phyloP scores from a whole-genome alignment of 2,113 vertebrate species.

The Lathamus discolor region DNA sequence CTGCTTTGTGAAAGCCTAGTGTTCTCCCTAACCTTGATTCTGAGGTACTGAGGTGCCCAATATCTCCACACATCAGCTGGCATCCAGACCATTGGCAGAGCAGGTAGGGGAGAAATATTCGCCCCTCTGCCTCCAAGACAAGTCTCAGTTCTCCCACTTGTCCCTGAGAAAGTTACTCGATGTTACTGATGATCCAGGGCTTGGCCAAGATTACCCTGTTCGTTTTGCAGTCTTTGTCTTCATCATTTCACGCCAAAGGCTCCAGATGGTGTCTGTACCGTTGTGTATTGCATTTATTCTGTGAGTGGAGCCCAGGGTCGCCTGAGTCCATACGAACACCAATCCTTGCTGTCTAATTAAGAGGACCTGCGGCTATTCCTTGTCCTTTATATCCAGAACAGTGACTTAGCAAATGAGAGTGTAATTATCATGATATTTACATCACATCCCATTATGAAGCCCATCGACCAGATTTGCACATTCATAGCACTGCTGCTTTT shows the following conservation, averaged over 20 bases:
- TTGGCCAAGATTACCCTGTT: not conserved
- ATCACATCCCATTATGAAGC: constrained; percentile 47
- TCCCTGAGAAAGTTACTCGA: not conserved
- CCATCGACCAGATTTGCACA: constrained; percentile 19
- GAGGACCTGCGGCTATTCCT: constrained; percentile 27
- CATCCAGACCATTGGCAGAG: not conserved
- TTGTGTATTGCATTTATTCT: constrained; percentile 39
- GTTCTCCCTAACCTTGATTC: not conserved
- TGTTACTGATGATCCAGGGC: not conserved
- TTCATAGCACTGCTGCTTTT: not conserved
- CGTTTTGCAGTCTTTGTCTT: constrained; percentile 1
- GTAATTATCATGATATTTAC: constrained; percentile 60
- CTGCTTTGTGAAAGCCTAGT: not conserved
- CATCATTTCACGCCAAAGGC: not conserved
- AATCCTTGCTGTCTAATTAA: constrained; percentile 21
- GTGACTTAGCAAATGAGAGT: constrained; percentile 56
- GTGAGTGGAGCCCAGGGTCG: not conserved
- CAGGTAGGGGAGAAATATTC: not conserved
- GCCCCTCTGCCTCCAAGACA: not conserved
- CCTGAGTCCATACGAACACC: not conserved
- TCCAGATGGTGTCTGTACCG: constrained; percentile 43
- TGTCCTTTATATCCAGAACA: constrained; percentile 57
- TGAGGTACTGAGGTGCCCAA: not conserved
- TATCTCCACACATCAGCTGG: not conserved
- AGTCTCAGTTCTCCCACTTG: not conserved